Evolutionary conservation across 2,888 invertebrate genomes (phyloP), one percentile per base, ranked within the genome.

Genomic region (Leucophenga maculata): DNA sequence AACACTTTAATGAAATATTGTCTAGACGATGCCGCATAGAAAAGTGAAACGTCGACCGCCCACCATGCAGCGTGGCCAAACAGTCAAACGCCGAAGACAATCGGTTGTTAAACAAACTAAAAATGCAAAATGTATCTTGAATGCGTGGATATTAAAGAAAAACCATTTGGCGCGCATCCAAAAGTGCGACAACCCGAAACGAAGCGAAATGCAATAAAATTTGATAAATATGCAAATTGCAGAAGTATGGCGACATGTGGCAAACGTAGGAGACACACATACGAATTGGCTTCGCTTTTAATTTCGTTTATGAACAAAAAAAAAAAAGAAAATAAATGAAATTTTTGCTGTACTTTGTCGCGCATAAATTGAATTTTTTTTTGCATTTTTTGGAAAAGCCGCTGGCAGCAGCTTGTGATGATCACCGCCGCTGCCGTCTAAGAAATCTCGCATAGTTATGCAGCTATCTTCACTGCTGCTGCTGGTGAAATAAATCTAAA

Each of bases 171-270:
- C 60, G 16, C 18, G 11, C 3, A 16, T 39, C 44, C 60, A 60
- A 39, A 26, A 57, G 26, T 20, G 26, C 31, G 32, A 60, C n/a
- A 60, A 39, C 16, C 14, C 14, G 16, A 44, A 62, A n/a, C 11
- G 20, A 20, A 62, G 8, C 14, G 16, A 64, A 64, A 22, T 48
- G 26, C 62, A 46, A 64, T 64, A 48, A 64, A 64, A 64, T 64
- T 18, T 64, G 46, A 64, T 64, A 64, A 64, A 64, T 64, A 64
- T 64, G 62, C 62, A 64, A 64, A 64, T 64, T 48, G 48, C 13
- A 64, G 46, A 48, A 13, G 20, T 64, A 46, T 64, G 62, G 62
- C 62, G 44, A 16, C 62, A 48, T 48, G 22, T 48, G 13, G 46
- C 20, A 59, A 11, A 55, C 52, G 16, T 16, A 55, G 18, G 55